Conservation (phyloP, 2,888 invertebrate species). For the Lissonota sp. region DNA sequence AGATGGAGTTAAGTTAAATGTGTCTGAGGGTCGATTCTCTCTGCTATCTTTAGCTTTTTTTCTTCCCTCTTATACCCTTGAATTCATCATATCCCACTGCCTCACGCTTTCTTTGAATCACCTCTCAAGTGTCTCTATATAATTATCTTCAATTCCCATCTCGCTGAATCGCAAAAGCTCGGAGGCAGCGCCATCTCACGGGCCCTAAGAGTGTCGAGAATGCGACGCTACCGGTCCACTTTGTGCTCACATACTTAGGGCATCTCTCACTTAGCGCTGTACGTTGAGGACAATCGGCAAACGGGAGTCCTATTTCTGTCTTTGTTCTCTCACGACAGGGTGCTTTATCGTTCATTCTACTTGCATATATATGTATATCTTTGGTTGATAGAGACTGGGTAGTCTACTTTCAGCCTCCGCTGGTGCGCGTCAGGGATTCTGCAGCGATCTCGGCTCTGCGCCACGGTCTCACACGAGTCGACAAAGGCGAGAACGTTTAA, state of each 20-base stretch:
- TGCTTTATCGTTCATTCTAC: background rate
- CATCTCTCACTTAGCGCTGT: background rate
- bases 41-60: too few relatives aligned
- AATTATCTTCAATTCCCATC: constrained; percentile 4
- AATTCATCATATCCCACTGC: too few relatives aligned
- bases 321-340: constrained; percentile 29
- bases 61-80: too few relatives aligned
- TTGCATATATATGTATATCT: background rate
- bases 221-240: constrained; percentile 25
- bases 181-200: constrained; percentile 17
- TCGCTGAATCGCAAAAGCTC: constrained; percentile 6
- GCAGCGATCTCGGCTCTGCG: background rate
- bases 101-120: too few relatives aligned
- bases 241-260: constrained; percentile 2
- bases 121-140: background rate
- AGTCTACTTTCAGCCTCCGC: background rate
- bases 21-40: too few relatives aligned
- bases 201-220: background rate
- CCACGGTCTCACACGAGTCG: constrained; percentile 25
- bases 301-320: constrained; percentile 37
- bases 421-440: too few relatives aligned
- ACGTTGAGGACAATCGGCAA: constrained; percentile 2
- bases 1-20: too few relatives aligned
- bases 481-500: constrained; percentile 65
- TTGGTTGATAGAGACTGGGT: background rate